Evolutionary conservation across 2,797 vertebrate species (phyloP), one percentile per base, ranked within the genome.

Genomic region (Rhinophrynus dorsalis): DNA sequence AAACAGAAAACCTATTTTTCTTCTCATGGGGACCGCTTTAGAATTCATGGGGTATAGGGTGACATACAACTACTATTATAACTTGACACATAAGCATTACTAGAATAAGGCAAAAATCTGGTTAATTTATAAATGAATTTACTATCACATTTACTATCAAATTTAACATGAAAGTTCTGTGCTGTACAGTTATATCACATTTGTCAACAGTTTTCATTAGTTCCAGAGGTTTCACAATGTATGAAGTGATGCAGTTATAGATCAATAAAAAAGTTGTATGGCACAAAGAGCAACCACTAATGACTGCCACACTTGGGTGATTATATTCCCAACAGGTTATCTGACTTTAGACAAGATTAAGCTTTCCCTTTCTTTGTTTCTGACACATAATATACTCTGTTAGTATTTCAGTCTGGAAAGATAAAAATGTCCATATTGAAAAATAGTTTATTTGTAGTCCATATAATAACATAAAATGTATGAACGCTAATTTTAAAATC

Each of bases 251-350:
- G 66, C 66, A 68, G 44, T 68, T 56, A 68, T 68, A 52, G 45
- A 68, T 68, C 66, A 60, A 52, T 68, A 11, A 42, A 58, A n/a
- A 54, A 17, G 55, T 33, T 40, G 18, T 26, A 33, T 59, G 32
- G 45, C 54, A 68, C 65, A 58, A 68, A 38, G 45, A 37, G 52
- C 66, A 42, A 18, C 21, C 8, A 18, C 24, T 29, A 26, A 51
- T 40, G 38, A 30, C 44, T 52, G 45, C 60, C 56, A 59, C 66
- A 68, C 45, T 47, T 60, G 55, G 56, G 56, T 51, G 66, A 68
- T 29, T 68, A 68, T 68, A 68, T 59, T 42, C 66, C 66, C 66
- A 68, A 51, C n/a, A 68, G 55, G 66, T 68, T 50, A 59, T 45
- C 45, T 51, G 45, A 18, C 21, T 37, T 59, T 51, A 52, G 55